Conservation (phyloP, 2,888 invertebrate genomes). For the Acleris cristana region DNA sequence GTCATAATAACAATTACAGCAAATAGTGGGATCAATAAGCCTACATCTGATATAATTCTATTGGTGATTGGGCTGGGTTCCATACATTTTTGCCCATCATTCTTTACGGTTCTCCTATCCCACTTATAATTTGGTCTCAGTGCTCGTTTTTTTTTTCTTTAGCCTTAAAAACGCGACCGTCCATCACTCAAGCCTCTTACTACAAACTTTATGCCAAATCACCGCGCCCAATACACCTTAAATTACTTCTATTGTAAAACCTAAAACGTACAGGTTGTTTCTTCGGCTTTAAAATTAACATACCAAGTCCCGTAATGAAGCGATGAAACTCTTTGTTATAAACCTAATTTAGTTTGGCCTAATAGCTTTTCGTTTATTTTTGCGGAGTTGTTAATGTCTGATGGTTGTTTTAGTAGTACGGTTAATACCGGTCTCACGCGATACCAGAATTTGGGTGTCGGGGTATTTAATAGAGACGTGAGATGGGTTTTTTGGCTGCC, state of each 20-base stretch:
- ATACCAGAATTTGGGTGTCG: not conserved
- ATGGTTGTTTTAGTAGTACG: not conserved
- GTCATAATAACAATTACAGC: too few species aligned
- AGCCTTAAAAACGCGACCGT: constrained; percentile 41
- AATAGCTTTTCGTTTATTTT: constrained; percentile 31
- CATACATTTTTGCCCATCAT: too few species aligned
- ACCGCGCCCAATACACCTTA: constrained; percentile 65
- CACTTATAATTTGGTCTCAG: too few species aligned
- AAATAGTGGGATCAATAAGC: too few species aligned
- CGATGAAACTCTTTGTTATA: constrained; percentile 31
- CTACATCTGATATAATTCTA: too few species aligned
- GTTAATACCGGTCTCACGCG: constrained; percentile 10
- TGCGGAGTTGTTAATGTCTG: constrained; percentile 7
- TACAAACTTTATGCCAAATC: constrained; percentile 70
- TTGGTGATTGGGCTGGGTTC: too few species aligned
- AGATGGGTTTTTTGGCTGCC: not conserved
- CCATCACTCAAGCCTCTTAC: constrained; percentile 35
- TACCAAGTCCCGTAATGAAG: constrained; percentile 45
- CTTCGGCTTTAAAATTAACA: not conserved
- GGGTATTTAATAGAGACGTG: not conserved
- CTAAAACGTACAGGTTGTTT: constrained; percentile 61
- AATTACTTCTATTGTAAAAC: constrained; percentile 73
- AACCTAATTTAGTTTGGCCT: constrained; percentile 26
- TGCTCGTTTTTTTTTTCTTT: too few species aligned
- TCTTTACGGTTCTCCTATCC: too few species aligned